Percentiles rank a stretch among this genome's conserved stretches.
Evolutionary conservation across 2,113 vertebrate genomes (phyloP).

Genomic region (Gopherus flavomarginatus): DNA sequence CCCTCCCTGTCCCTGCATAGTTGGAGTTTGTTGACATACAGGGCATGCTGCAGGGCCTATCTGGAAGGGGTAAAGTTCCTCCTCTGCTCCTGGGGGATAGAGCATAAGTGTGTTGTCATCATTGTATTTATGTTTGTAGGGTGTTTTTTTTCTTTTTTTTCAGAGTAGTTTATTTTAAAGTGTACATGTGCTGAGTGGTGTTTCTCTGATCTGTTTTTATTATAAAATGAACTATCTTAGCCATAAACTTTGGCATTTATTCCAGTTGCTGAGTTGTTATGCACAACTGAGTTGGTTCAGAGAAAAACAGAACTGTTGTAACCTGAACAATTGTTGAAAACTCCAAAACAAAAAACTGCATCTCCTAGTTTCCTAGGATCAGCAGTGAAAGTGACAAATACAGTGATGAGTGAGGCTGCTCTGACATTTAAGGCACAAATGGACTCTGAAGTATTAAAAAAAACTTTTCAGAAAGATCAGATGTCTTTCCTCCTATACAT

Average conservation of each 20-base stretch:
- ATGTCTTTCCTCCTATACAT: constrained; percentile 53
- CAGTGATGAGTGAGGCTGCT: constrained; percentile 8
- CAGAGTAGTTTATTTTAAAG: background rate
- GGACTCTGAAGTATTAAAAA: background rate
- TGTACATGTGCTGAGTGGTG: background rate
- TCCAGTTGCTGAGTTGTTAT: background rate
- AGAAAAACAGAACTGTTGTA: constrained; percentile 57
- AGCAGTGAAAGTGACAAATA: constrained; percentile 36
- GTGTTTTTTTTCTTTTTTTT: constrained; percentile 36
- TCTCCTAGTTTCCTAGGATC: constrained; percentile 30
- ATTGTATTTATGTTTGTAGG: background rate
- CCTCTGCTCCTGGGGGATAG: background rate
- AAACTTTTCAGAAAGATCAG: constrained; percentile 8
- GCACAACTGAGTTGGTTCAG: constrained; percentile 28
- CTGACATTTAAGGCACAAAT: constrained; percentile 34
- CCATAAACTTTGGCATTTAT: constrained; percentile 24
- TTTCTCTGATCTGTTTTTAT: background rate
- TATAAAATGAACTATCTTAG: background rate
- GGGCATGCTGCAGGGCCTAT: background rate
- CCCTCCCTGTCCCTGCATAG: background rate
- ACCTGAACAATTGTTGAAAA: constrained; percentile 29
- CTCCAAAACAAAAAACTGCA: constrained; percentile 10
- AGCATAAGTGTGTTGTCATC: constrained; percentile 25
- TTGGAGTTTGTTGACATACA: background rate
- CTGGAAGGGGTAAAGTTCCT: background rate